Evolutionary conservation across 2,888 invertebrate species (phyloP).

Genomic region (Pediacus dermestoides): DNA sequence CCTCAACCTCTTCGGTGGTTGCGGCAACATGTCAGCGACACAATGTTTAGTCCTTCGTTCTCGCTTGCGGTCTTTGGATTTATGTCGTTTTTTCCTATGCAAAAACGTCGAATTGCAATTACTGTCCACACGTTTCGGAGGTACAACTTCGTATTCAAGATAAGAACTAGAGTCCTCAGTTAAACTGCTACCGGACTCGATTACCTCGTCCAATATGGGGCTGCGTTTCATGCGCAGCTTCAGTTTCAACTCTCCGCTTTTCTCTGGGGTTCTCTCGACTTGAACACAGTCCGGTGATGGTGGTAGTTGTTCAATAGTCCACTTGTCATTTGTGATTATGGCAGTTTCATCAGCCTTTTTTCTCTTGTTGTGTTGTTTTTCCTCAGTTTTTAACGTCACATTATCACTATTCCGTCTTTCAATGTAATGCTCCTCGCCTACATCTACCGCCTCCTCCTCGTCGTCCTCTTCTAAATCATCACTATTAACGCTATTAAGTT

Average conservation of each 20-base stretch:
- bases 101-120: constrained; percentile 51
- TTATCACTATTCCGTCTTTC: constrained; percentile 6
- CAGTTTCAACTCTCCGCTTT: constrained; percentile 61
- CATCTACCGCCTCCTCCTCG: constrained; percentile 11
- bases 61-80: constrained; percentile 52
- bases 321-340: constrained; percentile 15
- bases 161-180: constrained; percentile 60
- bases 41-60: constrained; percentile 40
- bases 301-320: constrained; percentile 8
- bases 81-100: constrained; percentile 61
- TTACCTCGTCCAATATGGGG: constrained; percentile 78
- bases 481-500: constrained; percentile 20
- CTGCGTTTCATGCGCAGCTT: constrained; percentile 85
- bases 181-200: constrained; percentile 72
- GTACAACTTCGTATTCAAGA: constrained; percentile 80
- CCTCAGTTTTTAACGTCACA: constrained; percentile 20
- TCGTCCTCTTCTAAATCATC: constrained; percentile 32
- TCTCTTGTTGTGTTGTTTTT: constrained; percentile 24
- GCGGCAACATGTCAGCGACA: constrained; percentile 52
- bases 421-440: neutral
- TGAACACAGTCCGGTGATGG: constrained; percentile 32
- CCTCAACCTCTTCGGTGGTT: constrained; percentile 79
- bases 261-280: constrained; percentile 38
- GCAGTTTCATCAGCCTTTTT: constrained; percentile 26
- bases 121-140: constrained; percentile 69